Percentiles rank a stretch among this genome's conserved stretches.
Conservation (phyloP, 2,113 vertebrate species). For the Aldabrachelys gigantea region DNA sequence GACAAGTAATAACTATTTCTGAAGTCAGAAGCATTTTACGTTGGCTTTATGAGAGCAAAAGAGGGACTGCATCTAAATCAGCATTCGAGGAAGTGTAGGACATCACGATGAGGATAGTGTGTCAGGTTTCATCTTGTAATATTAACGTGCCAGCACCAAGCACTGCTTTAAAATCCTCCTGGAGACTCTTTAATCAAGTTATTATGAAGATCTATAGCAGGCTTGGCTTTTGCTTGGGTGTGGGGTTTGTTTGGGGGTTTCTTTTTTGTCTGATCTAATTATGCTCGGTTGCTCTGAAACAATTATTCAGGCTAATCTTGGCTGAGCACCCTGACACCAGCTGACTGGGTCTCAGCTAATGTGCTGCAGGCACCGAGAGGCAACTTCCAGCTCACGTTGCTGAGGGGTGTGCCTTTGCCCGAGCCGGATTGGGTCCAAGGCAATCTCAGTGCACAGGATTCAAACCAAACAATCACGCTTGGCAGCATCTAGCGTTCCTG, state of each 20-base stretch:
- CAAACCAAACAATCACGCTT: background rate
- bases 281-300: background rate
- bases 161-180: slow-evolving; percentile 8
- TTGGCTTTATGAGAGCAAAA: background rate
- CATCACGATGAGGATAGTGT: background rate
- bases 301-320: background rate
- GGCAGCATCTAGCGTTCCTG: background rate
- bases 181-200: slow-evolving; percentile 12
- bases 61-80: background rate
- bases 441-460: background rate
- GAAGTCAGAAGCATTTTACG: background rate
- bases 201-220: background rate
- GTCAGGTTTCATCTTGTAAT: background rate
- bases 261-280: background rate
- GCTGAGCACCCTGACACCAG: background rate
- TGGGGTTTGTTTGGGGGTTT: background rate
- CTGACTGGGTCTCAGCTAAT: slow-evolving; percentile 9
- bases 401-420: background rate
- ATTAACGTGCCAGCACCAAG: background rate
- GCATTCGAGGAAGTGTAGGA: background rate
- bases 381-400: background rate
- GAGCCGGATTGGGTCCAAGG: background rate
- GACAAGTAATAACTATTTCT: background rate
- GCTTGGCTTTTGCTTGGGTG: background rate
- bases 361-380: background rate